Evolutionary conservation across 2,113 vertebrate species (phyloP).

Genomic region (Rhea pennata): DNA sequence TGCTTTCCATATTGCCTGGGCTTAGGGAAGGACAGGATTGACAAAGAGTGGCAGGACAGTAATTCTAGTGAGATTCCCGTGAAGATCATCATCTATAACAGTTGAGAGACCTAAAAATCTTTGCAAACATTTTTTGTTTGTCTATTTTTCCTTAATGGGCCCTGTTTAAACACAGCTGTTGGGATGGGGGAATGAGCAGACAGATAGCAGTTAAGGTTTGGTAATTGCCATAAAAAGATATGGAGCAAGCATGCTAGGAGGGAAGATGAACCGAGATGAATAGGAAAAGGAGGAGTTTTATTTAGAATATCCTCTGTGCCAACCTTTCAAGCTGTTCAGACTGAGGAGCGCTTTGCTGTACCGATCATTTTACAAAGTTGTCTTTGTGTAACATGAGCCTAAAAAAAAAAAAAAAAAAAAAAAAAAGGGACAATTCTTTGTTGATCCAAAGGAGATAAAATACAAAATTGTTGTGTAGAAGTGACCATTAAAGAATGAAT

Average conservation of each 20-base stretch:
- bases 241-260: background rate
- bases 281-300: background rate
- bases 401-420: background rate
- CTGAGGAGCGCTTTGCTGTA: background rate
- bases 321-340: background rate
- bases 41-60: background rate
- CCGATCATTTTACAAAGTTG: background rate
- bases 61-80: background rate
- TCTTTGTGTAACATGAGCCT: background rate
- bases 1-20: background rate
- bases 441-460: background rate
- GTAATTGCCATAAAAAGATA: background rate
- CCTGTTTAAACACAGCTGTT: background rate
- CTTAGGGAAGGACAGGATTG: background rate
- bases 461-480: background rate
- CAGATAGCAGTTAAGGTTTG: background rate
- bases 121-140: background rate
- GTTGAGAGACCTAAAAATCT: background rate
- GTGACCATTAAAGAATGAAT: background rate
- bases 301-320: background rate
- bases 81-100: background rate
- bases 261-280: background rate
- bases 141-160: background rate
- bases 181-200: background rate
- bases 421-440: background rate